Conservation (phyloP, 1,140 invertebrate species). For the Drosophila lacertosa region DNA sequence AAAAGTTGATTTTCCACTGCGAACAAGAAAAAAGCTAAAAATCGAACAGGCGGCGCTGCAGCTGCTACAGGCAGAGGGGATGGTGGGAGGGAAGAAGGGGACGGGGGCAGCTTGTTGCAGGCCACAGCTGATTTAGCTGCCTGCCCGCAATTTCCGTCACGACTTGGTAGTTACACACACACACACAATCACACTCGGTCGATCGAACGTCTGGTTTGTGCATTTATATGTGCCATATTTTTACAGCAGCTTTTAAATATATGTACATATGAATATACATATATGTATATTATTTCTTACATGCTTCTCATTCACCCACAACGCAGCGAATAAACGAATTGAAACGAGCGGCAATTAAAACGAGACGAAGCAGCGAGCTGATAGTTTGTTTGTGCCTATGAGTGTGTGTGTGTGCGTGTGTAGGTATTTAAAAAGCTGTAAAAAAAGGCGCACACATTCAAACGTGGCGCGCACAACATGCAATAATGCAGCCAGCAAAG, state of each 20-base stretch:
- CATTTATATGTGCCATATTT: conserved; percentile 53
- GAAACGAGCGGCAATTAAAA: conserved; percentile 62
- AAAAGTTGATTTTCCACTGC: conserved; percentile 42
- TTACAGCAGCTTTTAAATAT: conserved; percentile 58
- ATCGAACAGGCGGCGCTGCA: not conserved
- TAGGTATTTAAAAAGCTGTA: conserved; percentile 78
- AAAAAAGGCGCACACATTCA: conserved; percentile 60
- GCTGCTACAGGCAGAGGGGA: not conserved
- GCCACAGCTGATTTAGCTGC: conserved; percentile 64
- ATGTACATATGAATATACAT: conserved; percentile 16
- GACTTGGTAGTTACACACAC: conserved; percentile 41
- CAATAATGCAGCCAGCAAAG: conserved; percentile 84
- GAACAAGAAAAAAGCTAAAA: conserved; percentile 9
- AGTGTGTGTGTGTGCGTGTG: conserved; percentile 18
- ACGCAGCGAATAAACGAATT: conserved; percentile 50
- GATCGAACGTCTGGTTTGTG: conserved; percentile 35
- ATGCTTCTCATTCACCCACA: conserved; percentile 79
- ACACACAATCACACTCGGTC: conserved; percentile 1
- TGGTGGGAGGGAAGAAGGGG: not conserved
- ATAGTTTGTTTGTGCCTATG: conserved; percentile 22
- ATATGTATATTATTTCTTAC: conserved; percentile 46
- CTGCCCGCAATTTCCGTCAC: conserved; percentile 73
- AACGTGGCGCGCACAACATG: conserved; percentile 63
- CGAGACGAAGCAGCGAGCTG: conserved; percentile 51
- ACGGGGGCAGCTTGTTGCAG: conserved; percentile 26